phyloP scores from a whole-genome alignment of 2,797 vertebrate genomes.

The Echiichthys vipera region DNA sequence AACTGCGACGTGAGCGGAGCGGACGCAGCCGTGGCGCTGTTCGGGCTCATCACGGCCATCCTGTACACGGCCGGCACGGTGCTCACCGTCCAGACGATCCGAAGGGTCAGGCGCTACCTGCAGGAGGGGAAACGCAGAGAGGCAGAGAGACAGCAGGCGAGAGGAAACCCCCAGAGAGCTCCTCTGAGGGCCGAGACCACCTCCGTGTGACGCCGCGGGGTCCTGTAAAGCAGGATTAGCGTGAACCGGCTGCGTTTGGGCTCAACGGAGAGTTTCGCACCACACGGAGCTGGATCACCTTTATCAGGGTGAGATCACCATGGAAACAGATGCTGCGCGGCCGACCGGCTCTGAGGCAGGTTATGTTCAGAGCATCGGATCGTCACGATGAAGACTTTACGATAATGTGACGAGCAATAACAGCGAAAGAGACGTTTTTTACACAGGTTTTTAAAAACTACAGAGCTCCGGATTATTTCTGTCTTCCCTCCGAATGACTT shows the following conservation, averaged over 20 bases:
- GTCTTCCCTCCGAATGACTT: no score
- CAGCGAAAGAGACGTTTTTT: no score
- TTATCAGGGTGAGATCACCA: neutral
- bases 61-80: conserved; percentile 85
- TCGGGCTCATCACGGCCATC: conserved; percentile 88
- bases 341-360: neutral
- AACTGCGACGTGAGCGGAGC: conserved; percentile 90
- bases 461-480: no score
- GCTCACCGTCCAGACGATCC: conserved; percentile 82
- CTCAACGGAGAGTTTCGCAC: no score
- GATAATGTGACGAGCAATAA: no score
- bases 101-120: conserved; percentile 64
- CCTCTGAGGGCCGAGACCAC: conserved; percentile 60
- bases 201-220: conserved; percentile 73
- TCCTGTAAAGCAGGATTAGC: no score
- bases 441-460: no score
- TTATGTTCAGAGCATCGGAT: neutral
- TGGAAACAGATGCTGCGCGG: neutral
- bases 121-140: conserved; percentile 57
- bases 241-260: no score
- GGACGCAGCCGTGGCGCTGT: conserved; percentile 91
- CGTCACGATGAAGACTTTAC: no score
- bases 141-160: conserved; percentile 20
- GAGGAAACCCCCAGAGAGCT: conserved; percentile 20
- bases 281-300: neutral